A percentile compares a stretch with the other conserved stretches of the same genome.
These are phyloP conservation scores for Calyptommatus sinebrachiatus DNA, from an alignment of 2,113 vertebrate species.

Conservation along the genomic window DNA sequence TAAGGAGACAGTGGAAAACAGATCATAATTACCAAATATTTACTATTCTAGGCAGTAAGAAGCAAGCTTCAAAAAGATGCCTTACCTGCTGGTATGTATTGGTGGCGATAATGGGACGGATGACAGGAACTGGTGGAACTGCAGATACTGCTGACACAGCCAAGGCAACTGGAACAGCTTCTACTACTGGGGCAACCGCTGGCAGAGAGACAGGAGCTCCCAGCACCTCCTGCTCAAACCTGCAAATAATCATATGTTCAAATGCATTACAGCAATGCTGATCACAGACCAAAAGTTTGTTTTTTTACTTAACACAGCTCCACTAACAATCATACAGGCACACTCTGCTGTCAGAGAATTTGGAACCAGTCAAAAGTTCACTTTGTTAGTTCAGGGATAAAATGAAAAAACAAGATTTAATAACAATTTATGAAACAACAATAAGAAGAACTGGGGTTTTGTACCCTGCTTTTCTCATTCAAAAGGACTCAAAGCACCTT, in stretches of 20 bases:
- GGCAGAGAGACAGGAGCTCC: slow-evolving; percentile 79
- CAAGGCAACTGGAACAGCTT: slow-evolving; percentile 47
- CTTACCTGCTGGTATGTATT: slow-evolving; percentile 89
- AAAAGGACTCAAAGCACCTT: too few species aligned
- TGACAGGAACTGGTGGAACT: slow-evolving; percentile 71
- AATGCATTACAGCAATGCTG: neutral
- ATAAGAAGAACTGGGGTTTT: too few species aligned
- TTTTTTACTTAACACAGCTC: neutral
- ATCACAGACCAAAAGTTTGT: neutral
- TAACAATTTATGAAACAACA: neutral
- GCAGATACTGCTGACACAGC: slow-evolving; percentile 75
- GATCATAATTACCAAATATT: too few species aligned
- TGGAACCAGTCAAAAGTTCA: too few species aligned
- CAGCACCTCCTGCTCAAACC: slow-evolving; percentile 91
- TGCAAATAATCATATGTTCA: slow-evolving; percentile 7
- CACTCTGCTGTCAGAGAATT: too few species aligned
- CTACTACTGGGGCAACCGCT: slow-evolving; percentile 68
- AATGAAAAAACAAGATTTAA: neutral
- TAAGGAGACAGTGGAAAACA: neutral
- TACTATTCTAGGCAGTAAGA: neutral
- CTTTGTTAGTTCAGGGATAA: neutral
- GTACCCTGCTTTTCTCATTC: too few species aligned
- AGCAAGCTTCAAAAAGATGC: neutral
- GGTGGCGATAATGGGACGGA: slow-evolving; percentile 86
- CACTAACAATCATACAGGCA: neutral